Base-by-base conservation (phyloP, 2,888 invertebrate species). In the Eupithecia subfuscata region DNA sequence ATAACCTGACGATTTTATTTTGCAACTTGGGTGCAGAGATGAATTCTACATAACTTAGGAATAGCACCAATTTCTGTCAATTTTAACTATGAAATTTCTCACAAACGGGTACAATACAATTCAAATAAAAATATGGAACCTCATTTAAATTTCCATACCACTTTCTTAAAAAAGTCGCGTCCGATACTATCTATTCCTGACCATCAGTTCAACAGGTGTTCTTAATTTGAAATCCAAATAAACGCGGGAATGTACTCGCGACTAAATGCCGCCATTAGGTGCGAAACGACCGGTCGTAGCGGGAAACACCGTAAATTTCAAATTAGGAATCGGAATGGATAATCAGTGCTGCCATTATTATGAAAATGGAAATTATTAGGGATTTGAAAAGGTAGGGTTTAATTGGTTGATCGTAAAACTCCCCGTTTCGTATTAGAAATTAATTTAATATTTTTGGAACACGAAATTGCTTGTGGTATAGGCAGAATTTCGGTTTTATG, bases 161-260 rank as follows among this genome's bases (percentile, higher is more conserved):
- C 52, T n/a, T 6, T 9, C 7, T 8, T 7, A 22, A 37, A 67
- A 67, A 75, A 64, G 74, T 45, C 73, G 75, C 71, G 52, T 71
- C 63, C 52, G 70, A 74, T 52, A 34, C n/a, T 70, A 43, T 52
- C 8, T 71, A 77, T 52, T 70, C 72, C 70, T 74, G 70, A 77
- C 69, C 74, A 82, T 81, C 78, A 80, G 82, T 79, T 85, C 92
- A 93, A 93, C 93, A 93, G 93, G 93, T 92, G 93, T 87, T 86
- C 85, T 87, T 90, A 90, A 92, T 92, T 92, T 89, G 87, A 84
- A 89, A 89, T 89, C 89, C 89, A 91, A 92, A 92, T 90, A 90
- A 89, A 89, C 85, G 87, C 79, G 80, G 68, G 68, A 81, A 82
- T 83, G 87, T 86, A 86, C 86, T 83, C 80, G 83, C 82, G 82